Evolutionary conservation across 2,113 vertebrate species (phyloP).

Genomic region (Amblyopsis rosae): DNA sequence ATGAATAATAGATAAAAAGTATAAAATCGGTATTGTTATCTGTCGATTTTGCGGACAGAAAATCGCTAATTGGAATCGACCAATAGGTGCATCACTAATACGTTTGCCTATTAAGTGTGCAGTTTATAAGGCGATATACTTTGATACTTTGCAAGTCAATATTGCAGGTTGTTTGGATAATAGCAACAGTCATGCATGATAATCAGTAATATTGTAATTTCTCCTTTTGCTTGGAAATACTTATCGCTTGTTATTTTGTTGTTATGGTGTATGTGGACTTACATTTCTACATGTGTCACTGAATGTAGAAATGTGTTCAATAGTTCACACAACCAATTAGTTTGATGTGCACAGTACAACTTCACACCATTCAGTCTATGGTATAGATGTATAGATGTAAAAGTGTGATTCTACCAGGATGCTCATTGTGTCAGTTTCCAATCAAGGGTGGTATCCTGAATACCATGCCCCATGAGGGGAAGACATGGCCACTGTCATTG

Average conservation of each 20-base stretch:
- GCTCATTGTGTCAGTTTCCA: constrained; percentile 48
- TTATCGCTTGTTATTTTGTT: no score
- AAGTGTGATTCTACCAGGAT: constrained; percentile 19
- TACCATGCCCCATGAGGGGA: constrained; percentile 40
- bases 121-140: constrained; percentile 8
- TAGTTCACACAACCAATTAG: no score
- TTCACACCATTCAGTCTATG: neutral
- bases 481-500: constrained; percentile 65
- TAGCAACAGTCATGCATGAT: constrained; percentile 8
- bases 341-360: no score
- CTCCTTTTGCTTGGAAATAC: no score
- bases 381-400: constrained; percentile 22
- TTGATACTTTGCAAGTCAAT: constrained; percentile 27
- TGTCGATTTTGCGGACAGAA: no score
- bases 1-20: no score
- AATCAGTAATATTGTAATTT: neutral
- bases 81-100: no score
- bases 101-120: neutral
- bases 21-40: no score
- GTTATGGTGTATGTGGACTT: no score
- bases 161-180: constrained; percentile 24
- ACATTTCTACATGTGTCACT: no score
- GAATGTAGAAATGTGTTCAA: no score
- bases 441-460: constrained; percentile 65
- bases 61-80: no score